These are phyloP conservation scores for Eucriotettix oculatus DNA, from an alignment of 2,888 invertebrate species.

Conservation along the genomic window DNA sequence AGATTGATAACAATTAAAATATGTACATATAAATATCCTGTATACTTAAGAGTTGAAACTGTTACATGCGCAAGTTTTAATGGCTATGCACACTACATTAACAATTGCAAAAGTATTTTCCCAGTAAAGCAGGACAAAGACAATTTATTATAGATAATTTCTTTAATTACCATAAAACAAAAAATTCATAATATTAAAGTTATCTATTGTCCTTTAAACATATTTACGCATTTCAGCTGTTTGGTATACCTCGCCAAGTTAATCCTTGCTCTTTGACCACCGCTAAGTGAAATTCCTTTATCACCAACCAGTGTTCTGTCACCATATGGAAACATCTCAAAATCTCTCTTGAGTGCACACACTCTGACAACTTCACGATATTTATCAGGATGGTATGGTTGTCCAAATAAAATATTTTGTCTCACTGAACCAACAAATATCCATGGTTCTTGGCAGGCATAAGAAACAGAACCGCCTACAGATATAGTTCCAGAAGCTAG, in stretches of 20 bases:
- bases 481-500: slow-evolving; percentile 34
- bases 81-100: no score
- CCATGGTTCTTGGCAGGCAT: not conserved
- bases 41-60: no score
- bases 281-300: slow-evolving; percentile 57
- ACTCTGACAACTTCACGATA: slow-evolving; percentile 37
- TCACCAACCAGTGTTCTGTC: slow-evolving; percentile 65
- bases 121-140: no score
- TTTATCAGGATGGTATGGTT: not conserved
- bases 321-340: slow-evolving; percentile 50
- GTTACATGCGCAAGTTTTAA: no score
- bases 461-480: not conserved
- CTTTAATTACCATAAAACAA: no score
- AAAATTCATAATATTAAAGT: no score
- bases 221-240: no score
- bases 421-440: not conserved
- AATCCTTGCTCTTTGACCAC: slow-evolving; percentile 66
- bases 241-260: slow-evolving; percentile 40
- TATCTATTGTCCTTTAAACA: no score
- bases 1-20: no score
- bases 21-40: no score
- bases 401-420: not conserved
- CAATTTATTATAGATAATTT: no score
- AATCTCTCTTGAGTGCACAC: slow-evolving; percentile 48
- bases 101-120: no score